Percentiles rank a stretch among this genome's conserved stretches.
Evolutionary conservation across 2,797 vertebrate species (phyloP).

Genomic region (Aldrovandia affinis): DNA sequence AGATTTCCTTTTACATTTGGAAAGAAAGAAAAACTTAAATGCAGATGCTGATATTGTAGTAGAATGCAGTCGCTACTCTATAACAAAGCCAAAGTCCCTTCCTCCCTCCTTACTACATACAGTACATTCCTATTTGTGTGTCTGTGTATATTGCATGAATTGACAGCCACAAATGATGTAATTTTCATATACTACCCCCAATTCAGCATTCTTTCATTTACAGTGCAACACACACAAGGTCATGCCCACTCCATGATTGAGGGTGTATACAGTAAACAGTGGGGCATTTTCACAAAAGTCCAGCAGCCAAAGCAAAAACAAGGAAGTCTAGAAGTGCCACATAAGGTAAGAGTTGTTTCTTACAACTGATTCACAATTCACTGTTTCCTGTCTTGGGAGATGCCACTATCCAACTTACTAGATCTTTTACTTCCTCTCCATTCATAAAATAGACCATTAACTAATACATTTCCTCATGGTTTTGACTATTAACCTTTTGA

Average conservation of each 20-base stretch:
- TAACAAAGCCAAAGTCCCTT: neutral
- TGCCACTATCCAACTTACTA: neutral
- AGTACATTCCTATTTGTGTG: neutral
- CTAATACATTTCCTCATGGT: neutral
- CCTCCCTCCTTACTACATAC: neutral
- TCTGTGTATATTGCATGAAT: neutral
- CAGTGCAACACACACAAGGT: too few relatives aligned
- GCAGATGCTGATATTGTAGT: neutral
- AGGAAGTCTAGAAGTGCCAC: neutral
- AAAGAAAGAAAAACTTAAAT: neutral
- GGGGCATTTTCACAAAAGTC: neutral
- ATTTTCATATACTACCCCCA: too few relatives aligned
- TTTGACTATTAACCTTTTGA: neutral
- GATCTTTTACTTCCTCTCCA: neutral
- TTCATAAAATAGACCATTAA: neutral
- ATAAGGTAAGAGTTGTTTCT: neutral
- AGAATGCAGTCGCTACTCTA: neutral
- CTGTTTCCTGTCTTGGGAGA: neutral
- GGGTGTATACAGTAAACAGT: constrained; percentile 13
- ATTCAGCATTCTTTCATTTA: neutral
- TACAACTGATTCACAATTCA: neutral
- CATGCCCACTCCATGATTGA: neutral
- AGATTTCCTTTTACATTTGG: neutral
- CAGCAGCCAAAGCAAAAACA: neutral
- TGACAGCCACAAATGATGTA: neutral